Evolutionary conservation across 2,113 vertebrate species (phyloP).

Genomic region (Phalacrocorax carbo): DNA sequence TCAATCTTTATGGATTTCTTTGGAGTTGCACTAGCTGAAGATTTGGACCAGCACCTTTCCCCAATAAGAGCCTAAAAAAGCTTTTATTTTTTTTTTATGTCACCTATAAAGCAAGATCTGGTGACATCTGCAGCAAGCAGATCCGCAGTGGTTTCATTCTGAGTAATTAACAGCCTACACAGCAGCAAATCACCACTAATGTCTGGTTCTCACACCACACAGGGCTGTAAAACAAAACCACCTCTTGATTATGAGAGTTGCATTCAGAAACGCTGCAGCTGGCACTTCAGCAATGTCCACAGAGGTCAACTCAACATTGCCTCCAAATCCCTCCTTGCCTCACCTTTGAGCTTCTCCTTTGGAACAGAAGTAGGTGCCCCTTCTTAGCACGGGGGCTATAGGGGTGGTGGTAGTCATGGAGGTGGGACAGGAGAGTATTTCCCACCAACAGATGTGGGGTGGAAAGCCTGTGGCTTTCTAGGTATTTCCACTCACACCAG

Average conservation of each 20-base stretch:
- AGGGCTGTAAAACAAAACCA: not conserved
- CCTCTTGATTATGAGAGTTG: not conserved
- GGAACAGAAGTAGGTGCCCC: not conserved
- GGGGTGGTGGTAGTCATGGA: not conserved
- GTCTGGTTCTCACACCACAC: not conserved
- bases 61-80: not conserved
- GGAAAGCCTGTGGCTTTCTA: not conserved
- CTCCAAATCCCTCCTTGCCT: not conserved
- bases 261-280: not conserved
- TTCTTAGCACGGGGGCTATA: not conserved
- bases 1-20: not conserved
- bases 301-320: not conserved
- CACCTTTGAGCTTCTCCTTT: fast-evolving
- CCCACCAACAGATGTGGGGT: not conserved
- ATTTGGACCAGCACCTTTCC: not conserved
- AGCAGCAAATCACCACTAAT: not conserved
- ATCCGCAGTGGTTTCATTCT: not conserved
- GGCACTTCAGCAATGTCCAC: not conserved
- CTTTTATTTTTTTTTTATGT: not conserved
- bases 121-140: not conserved
- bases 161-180: not conserved
- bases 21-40: not conserved
- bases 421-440: not conserved
- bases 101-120: not conserved
- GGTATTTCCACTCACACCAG: not conserved